Percentiles rank a stretch among this genome's conserved stretches.
These are phyloP conservation scores for Yponomeuta sedellus DNA, from an alignment of 2,888 invertebrate species.

Conservation along the genomic window DNA sequence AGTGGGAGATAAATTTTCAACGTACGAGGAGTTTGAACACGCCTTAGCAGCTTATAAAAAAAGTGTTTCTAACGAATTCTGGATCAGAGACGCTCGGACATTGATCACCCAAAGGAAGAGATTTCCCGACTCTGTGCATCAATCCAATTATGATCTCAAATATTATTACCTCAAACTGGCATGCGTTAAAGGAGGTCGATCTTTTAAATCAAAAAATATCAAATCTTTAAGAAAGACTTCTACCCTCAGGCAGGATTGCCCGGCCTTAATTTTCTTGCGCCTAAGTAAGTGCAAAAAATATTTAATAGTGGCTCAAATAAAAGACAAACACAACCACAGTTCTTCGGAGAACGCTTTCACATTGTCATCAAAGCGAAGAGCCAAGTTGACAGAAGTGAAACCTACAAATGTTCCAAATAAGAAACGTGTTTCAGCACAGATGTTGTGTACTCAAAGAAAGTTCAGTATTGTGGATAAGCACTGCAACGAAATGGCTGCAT, in stretches of 20 bases:
- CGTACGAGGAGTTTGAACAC: not conserved
- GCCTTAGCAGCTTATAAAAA: not conserved
- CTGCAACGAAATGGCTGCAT: too few species aligned
- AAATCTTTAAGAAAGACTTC: not conserved
- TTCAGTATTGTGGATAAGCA: too few species aligned
- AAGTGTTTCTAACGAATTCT: not conserved
- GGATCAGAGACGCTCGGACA: constrained; percentile 9
- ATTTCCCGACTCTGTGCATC: not conserved
- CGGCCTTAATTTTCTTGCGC: not conserved
- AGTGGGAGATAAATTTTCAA: not conserved
- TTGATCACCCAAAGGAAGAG: not conserved
- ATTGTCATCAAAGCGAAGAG: too few species aligned
- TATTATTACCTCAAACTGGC: not conserved
- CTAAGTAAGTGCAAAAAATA: not conserved
- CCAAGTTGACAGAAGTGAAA: too few species aligned
- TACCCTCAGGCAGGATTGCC: constrained; percentile 1
- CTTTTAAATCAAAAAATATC: too few species aligned
- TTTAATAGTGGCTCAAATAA: too few species aligned
- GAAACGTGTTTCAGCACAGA: too few species aligned
- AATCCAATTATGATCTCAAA: not conserved
- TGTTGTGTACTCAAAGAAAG: too few species aligned
- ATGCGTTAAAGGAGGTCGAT: not conserved
- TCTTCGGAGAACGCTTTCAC: too few species aligned
- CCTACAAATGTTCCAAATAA: too few species aligned
- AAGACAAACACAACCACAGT: too few species aligned